Percentiles rank a stretch among this genome's conserved stretches.
phyloP scores from a whole-genome alignment of 1,140 invertebrate species.

The Steinernema feltiae region DNA sequence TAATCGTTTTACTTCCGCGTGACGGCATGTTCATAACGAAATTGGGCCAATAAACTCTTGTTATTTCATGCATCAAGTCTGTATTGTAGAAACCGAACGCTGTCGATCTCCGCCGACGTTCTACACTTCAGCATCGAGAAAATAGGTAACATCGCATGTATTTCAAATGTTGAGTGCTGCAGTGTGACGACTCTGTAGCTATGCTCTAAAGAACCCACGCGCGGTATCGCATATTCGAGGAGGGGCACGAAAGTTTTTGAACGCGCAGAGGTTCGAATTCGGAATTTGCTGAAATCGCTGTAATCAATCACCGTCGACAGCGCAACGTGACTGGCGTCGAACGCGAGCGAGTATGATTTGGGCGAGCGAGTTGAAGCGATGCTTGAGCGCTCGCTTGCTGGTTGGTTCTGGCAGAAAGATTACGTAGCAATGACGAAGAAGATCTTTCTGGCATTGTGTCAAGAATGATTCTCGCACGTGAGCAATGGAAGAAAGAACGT shows the following conservation, averaged over 20 bases:
- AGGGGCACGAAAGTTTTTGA: not conserved
- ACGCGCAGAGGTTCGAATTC: not conserved
- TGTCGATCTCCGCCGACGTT: not conserved
- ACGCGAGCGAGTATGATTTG: not conserved
- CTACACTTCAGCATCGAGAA: no score
- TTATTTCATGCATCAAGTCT: not conserved
- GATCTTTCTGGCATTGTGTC: not conserved
- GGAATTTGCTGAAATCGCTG: not conserved
- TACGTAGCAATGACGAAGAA: not conserved
- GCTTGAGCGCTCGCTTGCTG: not conserved
- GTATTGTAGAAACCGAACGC: not conserved
- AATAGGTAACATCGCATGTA: no score
- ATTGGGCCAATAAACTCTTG: conserved; percentile 12
- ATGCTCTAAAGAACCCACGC: no score
- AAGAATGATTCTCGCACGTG: not conserved
- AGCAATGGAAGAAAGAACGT: not conserved
- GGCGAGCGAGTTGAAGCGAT: no score
- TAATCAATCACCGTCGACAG: conserved; percentile 5
- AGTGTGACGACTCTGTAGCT: no score
- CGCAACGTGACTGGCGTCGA: not conserved
- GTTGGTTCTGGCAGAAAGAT: not conserved
- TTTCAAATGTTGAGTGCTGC: no score
- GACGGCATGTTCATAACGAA: not conserved
- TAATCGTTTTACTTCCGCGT: not conserved
- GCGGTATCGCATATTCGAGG: no score